Percentiles rank a stretch among this genome's conserved stretches.
Conservation (phyloP, 1,140 invertebrate species). For the Drosophila varians region DNA sequence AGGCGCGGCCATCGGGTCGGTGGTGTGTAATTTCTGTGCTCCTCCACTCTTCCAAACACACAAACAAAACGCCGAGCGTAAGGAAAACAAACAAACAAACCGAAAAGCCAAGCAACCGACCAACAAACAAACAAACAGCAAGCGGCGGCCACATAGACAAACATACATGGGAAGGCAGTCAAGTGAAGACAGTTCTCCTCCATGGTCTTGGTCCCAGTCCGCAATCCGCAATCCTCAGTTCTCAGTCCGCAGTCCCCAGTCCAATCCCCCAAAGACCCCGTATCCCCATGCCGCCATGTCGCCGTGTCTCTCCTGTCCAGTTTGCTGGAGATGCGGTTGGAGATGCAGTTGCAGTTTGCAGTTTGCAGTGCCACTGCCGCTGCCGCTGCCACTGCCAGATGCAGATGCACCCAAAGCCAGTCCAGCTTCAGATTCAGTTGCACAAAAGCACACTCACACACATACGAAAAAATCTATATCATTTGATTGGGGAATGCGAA, state of each 20-base stretch:
- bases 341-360: constrained; percentile 32
- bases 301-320: constrained; percentile 51
- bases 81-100: constrained; percentile 47
- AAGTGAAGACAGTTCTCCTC: constrained; percentile 64
- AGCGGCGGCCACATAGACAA: constrained; percentile 60
- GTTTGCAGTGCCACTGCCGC: constrained; percentile 1
- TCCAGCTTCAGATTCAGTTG: constrained; percentile 31
- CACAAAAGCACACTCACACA: background rate
- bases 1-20: constrained; percentile 71
- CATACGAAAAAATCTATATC: background rate
- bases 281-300: constrained; percentile 5
- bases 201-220: constrained; percentile 10
- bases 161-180: constrained; percentile 63
- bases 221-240: constrained; percentile 12
- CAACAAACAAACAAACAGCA: constrained; percentile 77
- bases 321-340: constrained; percentile 61
- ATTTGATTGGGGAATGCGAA: background rate
- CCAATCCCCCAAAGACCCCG: constrained; percentile 16
- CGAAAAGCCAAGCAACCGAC: constrained; percentile 52
- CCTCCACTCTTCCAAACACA: constrained; percentile 69
- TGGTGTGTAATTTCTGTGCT: constrained; percentile 71
- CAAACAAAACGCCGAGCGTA: constrained; percentile 13
- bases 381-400: constrained; percentile 37
- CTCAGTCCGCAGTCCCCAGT: constrained; percentile 17
- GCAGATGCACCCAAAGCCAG: constrained; percentile 50